Base-by-base conservation (phyloP, 1,140 invertebrate species). In the Drosophila insularis region DNA sequence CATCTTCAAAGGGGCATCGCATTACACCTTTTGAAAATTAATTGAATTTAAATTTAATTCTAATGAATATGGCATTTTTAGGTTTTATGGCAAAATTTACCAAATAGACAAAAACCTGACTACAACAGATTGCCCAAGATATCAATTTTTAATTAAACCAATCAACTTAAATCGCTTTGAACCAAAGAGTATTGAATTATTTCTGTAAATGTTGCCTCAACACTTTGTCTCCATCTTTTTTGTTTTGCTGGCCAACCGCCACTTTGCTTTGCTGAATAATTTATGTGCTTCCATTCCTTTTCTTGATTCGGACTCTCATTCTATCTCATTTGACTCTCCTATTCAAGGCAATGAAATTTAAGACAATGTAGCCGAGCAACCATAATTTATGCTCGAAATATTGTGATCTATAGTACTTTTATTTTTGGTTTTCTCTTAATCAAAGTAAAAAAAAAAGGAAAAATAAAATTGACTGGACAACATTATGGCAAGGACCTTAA, bases 351-450 rank as follows among this genome's bases (percentile, higher is more conserved):
- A 69, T 77, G 74, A 77, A 77, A 66, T 62, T 61, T 14, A 60
- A 77, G 53, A 63, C 72, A 55, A 81, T 74, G 72, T 56, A 56
- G 31, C 17, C 23, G 39, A 35, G 40, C 19, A 63, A 35, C 59
- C 65, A 69, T 81, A 81, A 78, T 67, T 78, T 61, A 74, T 70
- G 64, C 62, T 63, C 27, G 37, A 63, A 73, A 77, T 53, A 63
- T 31, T 59, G 6, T 0, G 60, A 53, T 53, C 27, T 59, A 37
- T 37, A 13, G 35, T 4, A 61, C 56, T 68, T 13, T 62, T 50
- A 50, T 50, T 21, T 50, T 5, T 50, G 17, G 17, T 50, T 35
- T 35, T 39, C 17, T 32, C 19, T 46, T 2, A 32, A 37, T 54
- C 56, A 73, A 58, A 27, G 37, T 8, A 43, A 32, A 67, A 43